Base-by-base conservation (phyloP, 1,140 invertebrate genomes). In the Formica exsecta region DNA sequence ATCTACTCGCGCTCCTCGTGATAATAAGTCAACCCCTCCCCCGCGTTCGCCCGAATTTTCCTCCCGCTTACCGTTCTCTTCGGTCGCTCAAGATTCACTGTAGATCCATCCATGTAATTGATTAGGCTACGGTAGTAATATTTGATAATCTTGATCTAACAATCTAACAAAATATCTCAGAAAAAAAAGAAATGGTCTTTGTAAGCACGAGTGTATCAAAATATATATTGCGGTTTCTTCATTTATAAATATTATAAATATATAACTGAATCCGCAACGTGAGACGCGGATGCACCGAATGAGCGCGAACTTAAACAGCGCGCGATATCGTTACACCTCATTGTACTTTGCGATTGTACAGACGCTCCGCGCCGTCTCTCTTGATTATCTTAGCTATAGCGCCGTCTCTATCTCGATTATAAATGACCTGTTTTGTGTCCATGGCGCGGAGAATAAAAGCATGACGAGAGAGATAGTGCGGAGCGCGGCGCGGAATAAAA, bases 1-100 rank as follows among this genome's bases (percentile, higher is more conserved):
- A 91, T 88, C 89, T 88, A 89, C 68, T 74, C 87, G 86, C 71
- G 86, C 71, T 88, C 73, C 85, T 91, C 91, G 90, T 85, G 91
- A 91, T 92, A 91, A 91, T 91, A 91, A 90, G 89, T 90, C 87
- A 86, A 66, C 68, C 76, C 3, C 70, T 75, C 86, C 76, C 64
- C 73, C 88, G 51, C 57, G 41, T 71, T 44, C 9, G 41, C 41
- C 2, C 41, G 41, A 44, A 44, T 44, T 44, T 44, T 48, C 61
- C 44, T 36, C 8, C 48, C 36, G 32, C 32, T 51, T 68, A 7
- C 25, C 25, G 44, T 29, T 22, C 44, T 51, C 13, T 51, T 11
- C 2, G 51, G 3, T 22, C 25, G 48, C 48, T 22, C 25, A 57
- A 13, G 65, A 41, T 19, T 48, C 36, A 11, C 70, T 22, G 22